Base-by-base conservation (phyloP, 2,797 vertebrate species). In the Phylloscopus collybita region DNA sequence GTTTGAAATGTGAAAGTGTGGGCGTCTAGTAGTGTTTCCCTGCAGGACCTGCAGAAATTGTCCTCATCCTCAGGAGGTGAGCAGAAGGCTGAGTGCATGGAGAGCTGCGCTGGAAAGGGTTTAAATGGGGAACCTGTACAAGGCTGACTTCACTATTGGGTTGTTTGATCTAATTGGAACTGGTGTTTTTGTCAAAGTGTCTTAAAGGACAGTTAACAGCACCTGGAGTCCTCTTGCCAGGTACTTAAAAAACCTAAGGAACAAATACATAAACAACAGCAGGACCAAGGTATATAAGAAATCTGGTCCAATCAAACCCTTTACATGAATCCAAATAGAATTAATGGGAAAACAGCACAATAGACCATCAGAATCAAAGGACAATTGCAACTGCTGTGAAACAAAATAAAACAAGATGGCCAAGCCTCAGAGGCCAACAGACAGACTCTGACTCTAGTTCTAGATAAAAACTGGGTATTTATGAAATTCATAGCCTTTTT, bases 331-430 rank as follows among this genome's bases (percentile, higher is more conserved):
- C 60, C 57, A 62, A 87, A 80, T 13, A 88, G 59, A 83, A 92
- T 65, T 80, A 3, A 56, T 53, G 26, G 32, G 44, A 64, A 85
- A 86, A 93, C 10, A 66, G 36, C 21, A 84, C 70, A 75, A 67
- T 49, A 75, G 27, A 10, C 19, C 10, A 2, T 62, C 40, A 86
- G n/a, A 94, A 83, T 84, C 79, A 84, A 92, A 86, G 62, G 79
- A 90, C 47, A 72, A 60, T 44, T 70, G 32, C 21, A 74, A 66
- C 81, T 74, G 51, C 59, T 75, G 47, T 56, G 80, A 80, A 60
- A 79, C 75, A 73, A 95, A 95, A 91, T 67, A 76, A 69, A 93
- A 61, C 16, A 89, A 67, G 64, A 78, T 71, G 60, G 88, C 78
- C 83, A 92, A 83, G 32, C 50, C 73, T 69, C 50, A 75, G 65